A percentile compares a stretch with the other conserved stretches of the same genome.
These are phyloP conservation scores for Rosalia funebris DNA, from an alignment of 2,888 invertebrate species.

Conservation along the genomic window DNA sequence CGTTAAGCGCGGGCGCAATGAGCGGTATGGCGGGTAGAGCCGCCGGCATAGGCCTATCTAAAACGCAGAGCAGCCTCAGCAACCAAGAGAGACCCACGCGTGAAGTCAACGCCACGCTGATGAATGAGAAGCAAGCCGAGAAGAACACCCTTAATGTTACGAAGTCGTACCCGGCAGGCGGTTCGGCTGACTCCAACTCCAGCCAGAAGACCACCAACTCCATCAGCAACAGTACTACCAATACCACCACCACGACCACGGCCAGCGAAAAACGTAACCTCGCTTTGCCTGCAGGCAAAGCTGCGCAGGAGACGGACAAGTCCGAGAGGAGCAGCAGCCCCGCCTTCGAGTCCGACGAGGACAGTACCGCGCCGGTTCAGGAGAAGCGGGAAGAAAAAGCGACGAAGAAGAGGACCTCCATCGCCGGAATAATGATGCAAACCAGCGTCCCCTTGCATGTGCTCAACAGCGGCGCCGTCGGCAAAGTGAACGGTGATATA, in stretches of 20 bases:
- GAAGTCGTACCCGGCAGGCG: slow-evolving; percentile 53
- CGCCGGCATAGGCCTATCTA: slow-evolving; percentile 86
- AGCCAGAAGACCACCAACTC: slow-evolving; percentile 71
- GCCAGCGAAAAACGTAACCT: slow-evolving; percentile 61
- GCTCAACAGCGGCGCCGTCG: slow-evolving; percentile 54
- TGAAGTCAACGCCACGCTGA: slow-evolving; percentile 45
- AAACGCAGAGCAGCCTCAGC: slow-evolving; percentile 75
- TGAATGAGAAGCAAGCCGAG: slow-evolving; percentile 30
- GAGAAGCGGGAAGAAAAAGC: slow-evolving; percentile 20
- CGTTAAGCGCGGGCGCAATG: slow-evolving; percentile 89
- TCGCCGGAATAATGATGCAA: slow-evolving; percentile 76
- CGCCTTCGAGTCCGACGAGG: slow-evolving; percentile 95
- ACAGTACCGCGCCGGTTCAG: slow-evolving; percentile 68
- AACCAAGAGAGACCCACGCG: slow-evolving; percentile 74
- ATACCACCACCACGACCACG: slow-evolving; percentile 69
- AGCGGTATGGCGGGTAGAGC: slow-evolving; percentile 87
- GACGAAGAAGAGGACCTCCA: slow-evolving; percentile 72
- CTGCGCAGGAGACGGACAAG: slow-evolving; percentile 67
- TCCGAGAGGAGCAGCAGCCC: slow-evolving; percentile 90
- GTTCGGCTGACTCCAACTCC: slow-evolving; percentile 70
- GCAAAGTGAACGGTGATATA: slow-evolving; percentile 67
- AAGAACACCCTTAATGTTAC: slow-evolving; percentile 48
- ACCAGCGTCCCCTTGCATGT: slow-evolving; percentile 68
- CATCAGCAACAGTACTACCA: slow-evolving; percentile 69
- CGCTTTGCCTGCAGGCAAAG: slow-evolving; percentile 23